Evolutionary conservation across 1,140 invertebrate species (phyloP).

Genomic region (Zaprionus davidi): DNA sequence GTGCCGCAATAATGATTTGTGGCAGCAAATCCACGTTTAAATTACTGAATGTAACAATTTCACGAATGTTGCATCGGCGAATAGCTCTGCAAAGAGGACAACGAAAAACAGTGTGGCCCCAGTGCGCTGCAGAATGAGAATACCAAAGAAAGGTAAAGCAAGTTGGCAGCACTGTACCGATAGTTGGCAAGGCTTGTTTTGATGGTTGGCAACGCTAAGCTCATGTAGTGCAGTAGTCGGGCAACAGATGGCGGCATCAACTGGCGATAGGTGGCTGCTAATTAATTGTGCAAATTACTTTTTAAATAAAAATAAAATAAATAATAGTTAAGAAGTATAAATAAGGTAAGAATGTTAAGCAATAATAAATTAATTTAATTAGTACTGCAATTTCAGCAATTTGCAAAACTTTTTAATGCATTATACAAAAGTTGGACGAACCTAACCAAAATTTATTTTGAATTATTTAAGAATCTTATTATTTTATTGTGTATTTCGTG

Average conservation of each 20-base stretch:
- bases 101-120: slow-evolving; percentile 25
- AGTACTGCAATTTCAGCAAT: too few relatives aligned
- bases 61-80: slow-evolving; percentile 54
- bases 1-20: slow-evolving; percentile 20
- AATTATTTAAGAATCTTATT: neutral
- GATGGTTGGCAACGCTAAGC: slow-evolving; percentile 16
- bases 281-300: neutral
- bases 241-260: slow-evolving; percentile 9
- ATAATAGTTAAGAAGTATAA: neutral
- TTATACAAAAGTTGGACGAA: neutral
- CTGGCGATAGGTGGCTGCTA: neutral
- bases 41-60: slow-evolving; percentile 36
- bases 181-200: slow-evolving; percentile 7
- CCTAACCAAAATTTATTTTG: neutral
- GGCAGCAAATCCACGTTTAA: slow-evolving; percentile 25
- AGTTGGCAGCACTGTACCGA: slow-evolving; percentile 4
- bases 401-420: too few relatives aligned
- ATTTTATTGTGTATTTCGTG: neutral
- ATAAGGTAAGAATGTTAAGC: neutral
- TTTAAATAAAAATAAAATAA: neutral
- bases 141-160: neutral
- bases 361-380: too few relatives aligned
- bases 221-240: neutral
- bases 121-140: neutral
- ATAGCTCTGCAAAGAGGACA: slow-evolving; percentile 46